Percentiles rank a stretch among this genome's conserved stretches.
Evolutionary conservation across 2,113 vertebrate genomes (phyloP).

Genomic region (Falcunculus frontatus): DNA sequence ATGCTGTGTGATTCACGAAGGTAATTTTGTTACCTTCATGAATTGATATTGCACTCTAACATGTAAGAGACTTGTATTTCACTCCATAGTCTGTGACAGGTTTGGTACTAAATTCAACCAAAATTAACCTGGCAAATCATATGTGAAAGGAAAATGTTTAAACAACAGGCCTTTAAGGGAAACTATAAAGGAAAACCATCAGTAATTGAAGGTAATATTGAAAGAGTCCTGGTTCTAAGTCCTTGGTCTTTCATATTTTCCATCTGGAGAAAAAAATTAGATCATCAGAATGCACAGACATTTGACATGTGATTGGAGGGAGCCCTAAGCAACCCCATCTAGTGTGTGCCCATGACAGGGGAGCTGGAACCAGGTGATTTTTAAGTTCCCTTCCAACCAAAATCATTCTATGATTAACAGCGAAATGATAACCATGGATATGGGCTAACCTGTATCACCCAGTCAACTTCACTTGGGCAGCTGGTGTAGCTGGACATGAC

Average conservation of each 20-base stretch:
- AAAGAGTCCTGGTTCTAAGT: background rate
- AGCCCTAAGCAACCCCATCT: background rate
- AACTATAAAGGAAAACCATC: background rate
- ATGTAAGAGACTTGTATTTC: background rate
- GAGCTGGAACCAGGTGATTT: background rate
- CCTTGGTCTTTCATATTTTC: background rate
- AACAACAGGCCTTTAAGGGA: background rate
- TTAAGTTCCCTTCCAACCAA: background rate
- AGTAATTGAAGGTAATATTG: background rate
- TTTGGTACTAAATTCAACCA: background rate
- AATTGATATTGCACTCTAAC: background rate
- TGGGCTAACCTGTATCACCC: background rate
- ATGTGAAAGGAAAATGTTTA: background rate
- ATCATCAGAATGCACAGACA: background rate
- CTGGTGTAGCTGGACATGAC: rapidly evolving
- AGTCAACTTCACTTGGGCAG: rapidly evolving
- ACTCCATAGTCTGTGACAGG: background rate
- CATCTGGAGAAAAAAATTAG: background rate
- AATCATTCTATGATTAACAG: background rate
- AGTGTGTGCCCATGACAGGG: background rate
- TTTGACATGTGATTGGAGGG: background rate
- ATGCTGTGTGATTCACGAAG: background rate
- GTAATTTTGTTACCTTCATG: background rate
- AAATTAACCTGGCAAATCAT: background rate
- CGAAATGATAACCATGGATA: background rate